Conservation (phyloP, 2,888 invertebrate genomes). For the Aricia artaxerxes region DNA sequence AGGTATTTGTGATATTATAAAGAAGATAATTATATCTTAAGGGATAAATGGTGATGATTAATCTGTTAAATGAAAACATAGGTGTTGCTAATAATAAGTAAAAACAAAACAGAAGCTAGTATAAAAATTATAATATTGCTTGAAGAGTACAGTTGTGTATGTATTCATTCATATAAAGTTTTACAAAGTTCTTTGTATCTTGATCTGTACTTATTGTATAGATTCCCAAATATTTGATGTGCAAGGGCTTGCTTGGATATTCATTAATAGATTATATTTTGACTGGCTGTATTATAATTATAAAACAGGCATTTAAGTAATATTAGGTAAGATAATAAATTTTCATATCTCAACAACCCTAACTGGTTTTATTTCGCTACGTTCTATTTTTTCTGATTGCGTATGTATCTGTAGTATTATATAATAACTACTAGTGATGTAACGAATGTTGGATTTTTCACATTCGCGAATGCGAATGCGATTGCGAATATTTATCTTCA, state of each 20-base stretch:
- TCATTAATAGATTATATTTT: background rate
- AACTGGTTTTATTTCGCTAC: background rate
- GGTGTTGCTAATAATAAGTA: background rate
- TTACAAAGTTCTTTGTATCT: background rate
- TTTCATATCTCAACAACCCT: background rate
- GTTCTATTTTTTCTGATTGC: background rate
- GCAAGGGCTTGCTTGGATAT: background rate
- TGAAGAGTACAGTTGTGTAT: background rate
- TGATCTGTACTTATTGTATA: background rate
- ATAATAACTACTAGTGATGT: background rate
- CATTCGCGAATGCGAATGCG: no score
- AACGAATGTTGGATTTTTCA: no score
- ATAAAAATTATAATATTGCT: background rate
- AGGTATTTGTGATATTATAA: no score
- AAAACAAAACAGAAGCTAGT: background rate
- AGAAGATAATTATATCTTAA: no score
- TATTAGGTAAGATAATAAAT: background rate
- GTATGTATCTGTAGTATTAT: background rate
- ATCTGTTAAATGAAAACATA: background rate
- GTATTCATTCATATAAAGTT: background rate
- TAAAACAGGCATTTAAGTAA: background rate
- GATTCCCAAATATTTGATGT: background rate
- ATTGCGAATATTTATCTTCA: no score
- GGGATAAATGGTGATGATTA: background rate
- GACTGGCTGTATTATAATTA: background rate